Base-by-base conservation (phyloP, 1,140 invertebrate genomes). In the Scaptomyza graminum region DNA sequence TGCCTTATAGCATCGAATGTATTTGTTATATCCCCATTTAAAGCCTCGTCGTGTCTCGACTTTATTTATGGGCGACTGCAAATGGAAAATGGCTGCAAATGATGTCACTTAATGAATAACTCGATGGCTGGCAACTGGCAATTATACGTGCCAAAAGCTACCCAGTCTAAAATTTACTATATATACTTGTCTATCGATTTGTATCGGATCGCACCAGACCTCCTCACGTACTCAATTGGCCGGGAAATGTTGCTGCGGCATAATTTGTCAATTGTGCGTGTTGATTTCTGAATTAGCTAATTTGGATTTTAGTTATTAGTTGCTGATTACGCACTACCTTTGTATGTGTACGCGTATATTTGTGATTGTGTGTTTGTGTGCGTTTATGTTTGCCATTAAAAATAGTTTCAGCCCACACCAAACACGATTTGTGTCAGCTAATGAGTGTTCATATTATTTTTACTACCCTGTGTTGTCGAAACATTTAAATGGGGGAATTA, bases 261-360 rank as follows among this genome's bases (percentile, higher is more conserved):
- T 87, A 87, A 87, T 87, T 87, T 87, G 82, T 87, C 82, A 87
- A 87, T 87, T 87, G 82, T 88, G 82, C 83, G 79, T 87, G 82
- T 83, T 88, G 82, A 87, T 87, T 87, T 87, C 82, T 88, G 82
- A 87, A 87, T 87, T 88, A 82, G 82, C 83, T 87, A 87, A 87
- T 87, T 87, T 88, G 67, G 83, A 87, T 87, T 87, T 87, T 85
- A 85, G 81, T 87, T 87, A 85, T 85, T 85, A 87, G 78, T 82
- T 87, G 82, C 69, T 87, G 81, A 85, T 85, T 87, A 87, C 78
- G 62, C 63, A 56, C 55, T 34, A 34, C 44, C 56, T 52, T 6
- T 16, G 11, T 37, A 11, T 52, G n/a, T 51, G 12, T 11, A 8
- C 37, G 11, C n/a, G n/a, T n/a, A n/a, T n/a, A n/a, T 12, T 7